Evolutionary conservation across 2,113 vertebrate species (phyloP).

Genomic region (Melanostigma gelatinosum): DNA sequence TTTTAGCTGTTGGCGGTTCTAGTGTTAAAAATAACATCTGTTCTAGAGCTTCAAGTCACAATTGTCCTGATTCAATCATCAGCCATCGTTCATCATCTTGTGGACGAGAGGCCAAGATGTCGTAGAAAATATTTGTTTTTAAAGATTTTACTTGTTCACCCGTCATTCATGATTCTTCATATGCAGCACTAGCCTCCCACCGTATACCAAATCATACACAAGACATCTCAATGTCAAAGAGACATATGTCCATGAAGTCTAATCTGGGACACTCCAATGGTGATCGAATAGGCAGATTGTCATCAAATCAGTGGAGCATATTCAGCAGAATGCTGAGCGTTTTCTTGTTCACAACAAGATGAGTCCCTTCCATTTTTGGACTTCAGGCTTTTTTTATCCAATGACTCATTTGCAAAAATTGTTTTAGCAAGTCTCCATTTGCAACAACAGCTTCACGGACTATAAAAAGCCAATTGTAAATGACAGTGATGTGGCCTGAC

Average conservation of each 20-base stretch:
- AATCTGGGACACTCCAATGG: not conserved
- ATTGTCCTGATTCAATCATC: not conserved
- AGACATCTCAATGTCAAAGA: not conserved
- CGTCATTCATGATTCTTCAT: not conserved
- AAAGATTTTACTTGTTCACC: not conserved
- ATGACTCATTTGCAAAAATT: slow-evolving; percentile 34
- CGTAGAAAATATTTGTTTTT: no score
- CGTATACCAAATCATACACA: not conserved
- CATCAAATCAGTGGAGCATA: not conserved
- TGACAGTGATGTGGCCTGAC: slow-evolving; percentile 53
- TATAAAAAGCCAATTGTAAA: slow-evolving; percentile 70
- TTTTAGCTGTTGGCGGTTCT: not conserved
- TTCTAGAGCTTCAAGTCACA: not conserved
- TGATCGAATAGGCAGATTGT: not conserved
- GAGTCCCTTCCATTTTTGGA: not conserved
- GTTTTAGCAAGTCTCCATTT: slow-evolving; percentile 20
- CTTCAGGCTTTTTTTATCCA: slow-evolving; percentile 3
- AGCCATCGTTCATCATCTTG: not conserved
- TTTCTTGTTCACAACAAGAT: not conserved
- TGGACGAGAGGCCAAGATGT: not conserved
- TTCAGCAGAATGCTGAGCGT: not conserved
- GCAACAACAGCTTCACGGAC: slow-evolving; percentile 37
- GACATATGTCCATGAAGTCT: not conserved
- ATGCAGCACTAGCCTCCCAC: not conserved
- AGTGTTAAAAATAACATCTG: no score